Percentiles rank a stretch among this genome's conserved stretches.
These are phyloP conservation scores for Aegotheles bennettii DNA, from an alignment of 2,113 vertebrate genomes.

Conservation along the genomic window DNA sequence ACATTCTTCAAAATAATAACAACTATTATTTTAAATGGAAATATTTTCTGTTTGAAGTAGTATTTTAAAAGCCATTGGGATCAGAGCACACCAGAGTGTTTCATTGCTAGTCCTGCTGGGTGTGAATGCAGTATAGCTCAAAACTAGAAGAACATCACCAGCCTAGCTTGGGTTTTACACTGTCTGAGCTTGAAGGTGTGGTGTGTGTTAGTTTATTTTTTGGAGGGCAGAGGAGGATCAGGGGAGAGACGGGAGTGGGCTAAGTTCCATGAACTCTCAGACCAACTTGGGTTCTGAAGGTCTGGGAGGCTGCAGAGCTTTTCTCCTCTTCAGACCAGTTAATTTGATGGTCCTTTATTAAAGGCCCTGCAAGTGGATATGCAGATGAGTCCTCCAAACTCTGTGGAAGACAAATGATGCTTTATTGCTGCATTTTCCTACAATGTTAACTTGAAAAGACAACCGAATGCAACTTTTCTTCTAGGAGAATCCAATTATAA, in stretches of 20 bases:
- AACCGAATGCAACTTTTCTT: not conserved
- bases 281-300: not conserved
- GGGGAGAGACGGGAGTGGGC: too few species aligned
- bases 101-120: not conserved
- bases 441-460: not conserved
- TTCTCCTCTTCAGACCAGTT: not conserved
- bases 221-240: not conserved
- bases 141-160: not conserved
- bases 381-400: not conserved
- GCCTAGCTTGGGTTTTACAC: not conserved
- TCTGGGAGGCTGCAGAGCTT: not conserved
- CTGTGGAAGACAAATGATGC: not conserved
- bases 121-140: not conserved
- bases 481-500: not conserved
- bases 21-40: constrained; percentile 20
- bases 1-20: constrained; percentile 31
- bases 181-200: not conserved
- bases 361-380: not conserved
- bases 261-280: not conserved
- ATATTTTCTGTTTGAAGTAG: not conserved
- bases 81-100: not conserved
- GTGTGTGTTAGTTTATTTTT: not conserved
- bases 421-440: not conserved
- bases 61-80: not conserved
- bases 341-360: not conserved